Conservation (phyloP, 2,888 invertebrate genomes). For the Cistogaster globosa region DNA sequence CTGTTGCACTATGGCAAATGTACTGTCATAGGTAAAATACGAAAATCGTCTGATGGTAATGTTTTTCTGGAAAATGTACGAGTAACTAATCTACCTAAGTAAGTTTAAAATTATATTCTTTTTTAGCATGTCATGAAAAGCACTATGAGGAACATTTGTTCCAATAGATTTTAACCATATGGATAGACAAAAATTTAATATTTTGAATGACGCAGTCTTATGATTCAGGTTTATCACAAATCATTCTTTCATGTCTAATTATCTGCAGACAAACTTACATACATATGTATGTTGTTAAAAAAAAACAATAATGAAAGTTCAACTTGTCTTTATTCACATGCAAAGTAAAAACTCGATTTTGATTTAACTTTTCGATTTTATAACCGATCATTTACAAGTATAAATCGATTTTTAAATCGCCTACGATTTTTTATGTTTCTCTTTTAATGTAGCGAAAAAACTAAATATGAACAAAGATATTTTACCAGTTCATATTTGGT, state of each 20-base stretch:
- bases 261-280: not conserved
- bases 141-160: too few species aligned
- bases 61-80: constrained; percentile 77
- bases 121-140: not conserved
- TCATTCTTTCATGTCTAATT: not conserved
- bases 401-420: too few species aligned
- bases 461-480: too few species aligned
- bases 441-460: too few species aligned
- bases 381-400: too few species aligned
- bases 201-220: constrained; percentile 3
- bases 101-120: constrained; percentile 53
- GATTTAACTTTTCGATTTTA: too few species aligned
- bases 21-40: constrained; percentile 78
- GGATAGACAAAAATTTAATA: not conserved
- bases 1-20: constrained; percentile 79
- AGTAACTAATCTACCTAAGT: constrained; percentile 76
- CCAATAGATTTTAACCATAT: not conserved
- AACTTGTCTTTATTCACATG: too few species aligned
- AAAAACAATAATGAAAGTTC: too few species aligned
- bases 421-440: too few species aligned
- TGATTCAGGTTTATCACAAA: constrained; percentile 23
- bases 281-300: too few species aligned
- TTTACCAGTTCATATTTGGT: too few species aligned
- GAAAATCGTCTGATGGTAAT: constrained; percentile 67
- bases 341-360: too few species aligned